These are phyloP conservation scores for Echinarachnius parma DNA, from an alignment of 53 echinoderm and acorn worm genomes.

Conservation along the genomic window DNA sequence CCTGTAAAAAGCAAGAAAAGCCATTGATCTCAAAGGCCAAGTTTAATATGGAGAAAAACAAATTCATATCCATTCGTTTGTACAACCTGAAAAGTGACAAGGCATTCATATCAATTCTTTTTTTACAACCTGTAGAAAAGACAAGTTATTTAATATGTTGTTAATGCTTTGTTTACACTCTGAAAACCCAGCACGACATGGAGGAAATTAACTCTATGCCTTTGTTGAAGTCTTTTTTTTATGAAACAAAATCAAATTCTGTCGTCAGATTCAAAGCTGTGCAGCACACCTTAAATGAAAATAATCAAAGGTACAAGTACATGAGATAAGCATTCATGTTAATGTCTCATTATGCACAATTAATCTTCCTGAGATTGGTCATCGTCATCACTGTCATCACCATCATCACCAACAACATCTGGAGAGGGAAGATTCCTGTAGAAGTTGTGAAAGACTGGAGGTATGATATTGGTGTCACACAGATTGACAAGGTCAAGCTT, in stretches of 20 bases:
- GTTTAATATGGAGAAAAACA: too few species aligned
- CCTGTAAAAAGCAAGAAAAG: too few species aligned
- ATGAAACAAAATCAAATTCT: background rate
- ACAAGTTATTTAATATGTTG: too few species aligned
- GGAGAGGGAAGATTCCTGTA: slow-evolving; percentile 6
- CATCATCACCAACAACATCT: slow-evolving; percentile 2
- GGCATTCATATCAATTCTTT: too few species aligned
- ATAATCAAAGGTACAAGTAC: background rate
- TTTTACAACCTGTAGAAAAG: too few species aligned
- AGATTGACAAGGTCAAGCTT: slow-evolving; percentile 15
- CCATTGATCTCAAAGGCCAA: too few species aligned
- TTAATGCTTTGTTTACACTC: too few species aligned
- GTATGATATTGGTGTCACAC: slow-evolving; percentile 26
- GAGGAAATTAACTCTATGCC: background rate
- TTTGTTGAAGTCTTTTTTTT: background rate
- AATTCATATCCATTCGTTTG: too few species aligned
- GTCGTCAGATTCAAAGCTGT: slow-evolving; percentile 3
- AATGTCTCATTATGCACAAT: slow-evolving; percentile 3
- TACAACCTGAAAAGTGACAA: too few species aligned
- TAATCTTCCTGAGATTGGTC: background rate
- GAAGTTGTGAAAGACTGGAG: slow-evolving; percentile 6
- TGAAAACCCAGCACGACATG: too few species aligned
- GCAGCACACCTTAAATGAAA: background rate
- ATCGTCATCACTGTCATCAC: slow-evolving; percentile 6
- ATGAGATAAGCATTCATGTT: slow-evolving; percentile 9